A percentile compares a stretch with the other conserved stretches of the same genome.
Evolutionary conservation across 2,113 vertebrate genomes (phyloP).

Genomic region (Phylloscopus whistleri): DNA sequence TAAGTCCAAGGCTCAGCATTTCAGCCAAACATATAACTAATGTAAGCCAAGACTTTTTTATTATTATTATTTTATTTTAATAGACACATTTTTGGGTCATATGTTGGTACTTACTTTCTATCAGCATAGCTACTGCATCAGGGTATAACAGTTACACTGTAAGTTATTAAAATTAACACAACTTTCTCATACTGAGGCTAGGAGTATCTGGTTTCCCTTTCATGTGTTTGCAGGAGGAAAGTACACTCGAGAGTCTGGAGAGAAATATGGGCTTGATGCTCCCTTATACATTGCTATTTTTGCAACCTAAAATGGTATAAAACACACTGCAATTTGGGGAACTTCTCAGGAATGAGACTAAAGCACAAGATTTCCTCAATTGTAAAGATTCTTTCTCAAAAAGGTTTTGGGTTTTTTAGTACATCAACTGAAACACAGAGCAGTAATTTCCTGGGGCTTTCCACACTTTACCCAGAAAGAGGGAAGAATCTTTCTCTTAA

Average conservation of each 20-base stretch:
- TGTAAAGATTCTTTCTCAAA: constrained; percentile 7
- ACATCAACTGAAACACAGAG: background rate
- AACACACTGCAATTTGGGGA: background rate
- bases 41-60: constrained; percentile 8
- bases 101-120: background rate
- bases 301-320: background rate
- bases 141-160: background rate
- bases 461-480: background rate
- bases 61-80: constrained; percentile 35
- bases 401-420: background rate
- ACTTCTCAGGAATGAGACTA: background rate
- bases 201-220: constrained; percentile 28
- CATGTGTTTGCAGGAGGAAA: background rate
- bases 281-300: background rate
- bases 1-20: constrained; percentile 4
- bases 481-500: constrained; percentile 26
- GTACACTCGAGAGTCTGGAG: rapidly evolving
- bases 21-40: background rate
- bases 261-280: background rate
- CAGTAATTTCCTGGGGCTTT: constrained; percentile 43
- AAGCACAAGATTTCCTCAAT: background rate
- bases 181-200: background rate
- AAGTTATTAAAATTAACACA: constrained; percentile 31
- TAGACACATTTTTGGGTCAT: constrained; percentile 8
- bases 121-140: background rate